Conservation (phyloP, 2,113 vertebrate genomes). For the Hydrolagus affinis region DNA sequence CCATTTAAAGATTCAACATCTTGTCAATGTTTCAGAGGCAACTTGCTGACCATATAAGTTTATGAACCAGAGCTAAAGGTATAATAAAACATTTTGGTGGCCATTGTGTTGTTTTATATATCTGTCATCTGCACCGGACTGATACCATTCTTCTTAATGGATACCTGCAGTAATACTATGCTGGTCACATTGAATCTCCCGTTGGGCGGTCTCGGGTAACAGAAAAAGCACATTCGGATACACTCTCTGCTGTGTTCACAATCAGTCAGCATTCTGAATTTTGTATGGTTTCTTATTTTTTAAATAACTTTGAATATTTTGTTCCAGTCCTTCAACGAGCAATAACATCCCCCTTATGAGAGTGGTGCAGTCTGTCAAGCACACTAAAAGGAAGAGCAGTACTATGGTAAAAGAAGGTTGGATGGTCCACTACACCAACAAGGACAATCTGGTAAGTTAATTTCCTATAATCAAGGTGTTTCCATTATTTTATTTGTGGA, state of each 20-base stretch:
- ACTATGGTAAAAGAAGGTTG: constrained; percentile 96
- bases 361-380: constrained; percentile 94
- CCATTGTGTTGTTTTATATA: not conserved
- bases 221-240: not conserved
- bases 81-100: not conserved
- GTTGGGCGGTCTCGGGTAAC: not conserved
- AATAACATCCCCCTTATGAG: constrained; percentile 98
- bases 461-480: constrained; percentile 30
- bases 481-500: constrained; percentile 22
- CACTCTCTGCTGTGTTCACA: not conserved
- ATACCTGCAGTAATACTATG: not conserved
- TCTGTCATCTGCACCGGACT: not conserved
- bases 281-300: constrained; percentile 16
- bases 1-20: not conserved
- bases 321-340: constrained; percentile 83
- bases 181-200: not conserved
- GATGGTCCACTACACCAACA: constrained; percentile 97
- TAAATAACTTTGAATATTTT: constrained; percentile 24
- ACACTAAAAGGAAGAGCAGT: constrained; percentile 95
- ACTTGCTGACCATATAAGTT: not conserved
- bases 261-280: not conserved
- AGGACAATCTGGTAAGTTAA: constrained; percentile 86
- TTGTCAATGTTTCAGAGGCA: not conserved
- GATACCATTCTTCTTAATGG: not conserved
- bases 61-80: not conserved